Evolutionary conservation across 2,797 vertebrate genomes (phyloP).

Genomic region (Peromyscus eremicus): DNA sequence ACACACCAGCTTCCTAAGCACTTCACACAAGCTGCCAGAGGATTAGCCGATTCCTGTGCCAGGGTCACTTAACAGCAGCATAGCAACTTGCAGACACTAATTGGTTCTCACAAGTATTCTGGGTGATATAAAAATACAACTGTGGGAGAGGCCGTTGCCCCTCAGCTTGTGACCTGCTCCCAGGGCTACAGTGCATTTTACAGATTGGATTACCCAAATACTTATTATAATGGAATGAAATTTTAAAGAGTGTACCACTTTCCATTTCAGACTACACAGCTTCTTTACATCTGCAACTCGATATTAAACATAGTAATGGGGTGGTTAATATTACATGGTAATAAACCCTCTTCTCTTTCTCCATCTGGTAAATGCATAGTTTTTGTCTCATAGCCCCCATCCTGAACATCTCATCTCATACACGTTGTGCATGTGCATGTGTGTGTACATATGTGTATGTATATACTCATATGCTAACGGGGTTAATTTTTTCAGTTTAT

Average conservation of each 20-base stretch:
- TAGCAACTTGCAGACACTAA: conserved; percentile 70
- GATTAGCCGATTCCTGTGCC: conserved; percentile 72
- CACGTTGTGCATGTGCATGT: neutral
- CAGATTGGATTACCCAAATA: neutral
- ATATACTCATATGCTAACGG: neutral
- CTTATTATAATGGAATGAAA: neutral
- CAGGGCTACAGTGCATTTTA: neutral
- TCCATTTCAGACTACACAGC: neutral
- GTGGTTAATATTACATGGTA: neutral
- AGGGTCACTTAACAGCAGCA: conserved; percentile 74
- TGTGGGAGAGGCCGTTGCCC: conserved; percentile 47
- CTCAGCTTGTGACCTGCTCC: neutral
- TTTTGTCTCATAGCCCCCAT: neutral
- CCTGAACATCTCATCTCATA: neutral
- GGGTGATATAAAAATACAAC: conserved; percentile 77
- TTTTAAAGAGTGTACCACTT: neutral
- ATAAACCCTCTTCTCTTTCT: neutral
- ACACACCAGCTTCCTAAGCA: conserved; percentile 70
- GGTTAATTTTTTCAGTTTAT: neutral
- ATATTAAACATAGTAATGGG: neutral
- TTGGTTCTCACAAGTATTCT: conserved; percentile 73
- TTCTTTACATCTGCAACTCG: neutral
- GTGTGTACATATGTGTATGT: no score
- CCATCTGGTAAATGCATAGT: neutral
- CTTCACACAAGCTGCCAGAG: conserved; percentile 76